A percentile compares a stretch with the other conserved stretches of the same genome.
Conservation (phyloP, 2,113 vertebrate species). For the Oreochromis aureus region DNA sequence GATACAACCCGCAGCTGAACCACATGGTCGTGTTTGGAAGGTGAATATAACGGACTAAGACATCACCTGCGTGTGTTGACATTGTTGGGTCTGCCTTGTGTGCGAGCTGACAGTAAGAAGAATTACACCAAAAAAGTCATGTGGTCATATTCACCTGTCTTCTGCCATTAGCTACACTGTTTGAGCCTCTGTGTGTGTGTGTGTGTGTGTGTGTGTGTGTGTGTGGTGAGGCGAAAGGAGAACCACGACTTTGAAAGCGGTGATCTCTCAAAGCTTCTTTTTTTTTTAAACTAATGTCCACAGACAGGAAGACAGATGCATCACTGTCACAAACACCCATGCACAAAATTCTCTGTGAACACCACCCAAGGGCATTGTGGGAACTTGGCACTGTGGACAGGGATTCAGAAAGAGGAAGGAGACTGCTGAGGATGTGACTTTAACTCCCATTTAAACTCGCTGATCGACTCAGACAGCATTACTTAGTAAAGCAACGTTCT, state of each 20-base stretch:
- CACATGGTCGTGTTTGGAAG: neutral
- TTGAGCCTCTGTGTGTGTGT: neutral
- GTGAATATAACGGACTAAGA: neutral
- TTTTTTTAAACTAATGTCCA: neutral
- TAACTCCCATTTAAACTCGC: neutral
- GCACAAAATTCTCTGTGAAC: neutral
- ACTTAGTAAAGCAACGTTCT: neutral
- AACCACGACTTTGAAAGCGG: neutral
- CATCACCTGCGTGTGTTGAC: neutral
- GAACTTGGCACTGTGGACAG: neutral
- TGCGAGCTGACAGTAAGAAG: neutral
- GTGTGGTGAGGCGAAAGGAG: neutral
- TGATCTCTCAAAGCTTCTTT: neutral
- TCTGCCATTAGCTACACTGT: neutral
- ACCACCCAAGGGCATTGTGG: neutral
- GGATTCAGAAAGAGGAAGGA: neutral
- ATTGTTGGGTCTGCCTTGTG: neutral
- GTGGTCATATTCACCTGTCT: neutral
- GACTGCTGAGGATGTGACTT: neutral
- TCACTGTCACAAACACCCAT: neutral
- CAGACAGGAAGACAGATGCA: conserved; percentile 10
- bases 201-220: neutral
- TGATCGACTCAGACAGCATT: neutral
- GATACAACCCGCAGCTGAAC: neutral
- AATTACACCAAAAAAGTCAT: neutral